A percentile compares a stretch with the other conserved stretches of the same genome.
These are phyloP conservation scores for Tympanuchus pallidicinctus DNA, from an alignment of 2,113 vertebrate species.

Conservation along the genomic window DNA sequence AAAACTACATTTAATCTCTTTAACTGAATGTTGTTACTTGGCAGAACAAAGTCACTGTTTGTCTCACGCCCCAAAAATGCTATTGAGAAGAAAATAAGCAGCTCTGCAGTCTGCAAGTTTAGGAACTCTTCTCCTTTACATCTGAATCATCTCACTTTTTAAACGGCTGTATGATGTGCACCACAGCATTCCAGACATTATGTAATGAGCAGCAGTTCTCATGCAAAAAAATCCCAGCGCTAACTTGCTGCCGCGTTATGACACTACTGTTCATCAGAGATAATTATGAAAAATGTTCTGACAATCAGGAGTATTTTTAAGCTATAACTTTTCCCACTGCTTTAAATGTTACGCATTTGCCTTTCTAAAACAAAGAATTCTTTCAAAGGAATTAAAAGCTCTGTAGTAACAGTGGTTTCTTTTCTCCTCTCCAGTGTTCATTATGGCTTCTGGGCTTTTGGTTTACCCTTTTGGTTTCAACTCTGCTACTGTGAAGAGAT, in stretches of 20 bases:
- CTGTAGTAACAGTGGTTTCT: neutral
- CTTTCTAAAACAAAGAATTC: neutral
- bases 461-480: conserved; percentile 93
- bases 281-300: conserved; percentile 15
- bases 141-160: conserved; percentile 2
- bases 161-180: conserved; percentile 16
- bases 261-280: neutral
- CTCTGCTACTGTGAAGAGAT: conserved; percentile 88
- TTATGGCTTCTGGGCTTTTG: conserved; percentile 92
- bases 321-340: neutral
- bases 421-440: conserved; percentile 85
- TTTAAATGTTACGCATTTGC: neutral
- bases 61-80: conserved; percentile 18
- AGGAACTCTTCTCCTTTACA: conserved; percentile 7
- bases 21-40: conserved; percentile 4
- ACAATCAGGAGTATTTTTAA: neutral
- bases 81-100: conserved; percentile 39
- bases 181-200: neutral
- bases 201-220: neutral
- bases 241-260: neutral
- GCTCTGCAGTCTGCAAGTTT: conserved; percentile 37
- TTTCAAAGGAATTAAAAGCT: neutral
- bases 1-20: neutral
- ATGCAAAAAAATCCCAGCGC: neutral
- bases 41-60: conserved; percentile 21